Conservation (phyloP, 2,797 vertebrate genomes). For the Spondyliosoma cantharus region DNA sequence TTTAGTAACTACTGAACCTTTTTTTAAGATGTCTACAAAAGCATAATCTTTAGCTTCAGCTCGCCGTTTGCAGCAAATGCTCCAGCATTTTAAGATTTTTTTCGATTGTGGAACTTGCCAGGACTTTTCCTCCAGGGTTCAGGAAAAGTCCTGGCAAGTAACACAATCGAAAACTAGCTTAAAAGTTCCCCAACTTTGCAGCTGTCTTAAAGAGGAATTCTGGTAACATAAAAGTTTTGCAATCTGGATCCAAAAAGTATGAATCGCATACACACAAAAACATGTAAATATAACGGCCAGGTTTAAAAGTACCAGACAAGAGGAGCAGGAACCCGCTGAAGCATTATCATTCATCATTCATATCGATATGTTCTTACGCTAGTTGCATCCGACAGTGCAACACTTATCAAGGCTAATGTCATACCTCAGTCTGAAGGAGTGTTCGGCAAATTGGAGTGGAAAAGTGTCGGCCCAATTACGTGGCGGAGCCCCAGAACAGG, state of each 20-base stretch:
- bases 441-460: slow-evolving; percentile 61
- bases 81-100: neutral
- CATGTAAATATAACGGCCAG: too few relatives aligned
- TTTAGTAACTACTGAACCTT: neutral
- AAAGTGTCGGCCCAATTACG: slow-evolving; percentile 65
- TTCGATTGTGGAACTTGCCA: neutral
- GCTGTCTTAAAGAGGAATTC: neutral
- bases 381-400: slow-evolving; percentile 23
- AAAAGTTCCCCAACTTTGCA: neutral
- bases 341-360: slow-evolving; percentile 19
- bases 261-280: too few relatives aligned
- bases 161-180: too few relatives aligned
- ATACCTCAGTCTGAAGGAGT: slow-evolving; percentile 52
- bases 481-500: slow-evolving; percentile 54
- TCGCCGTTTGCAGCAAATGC: neutral
- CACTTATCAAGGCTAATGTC: slow-evolving; percentile 51
- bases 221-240: too few relatives aligned
- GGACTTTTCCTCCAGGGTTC: neutral
- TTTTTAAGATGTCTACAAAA: neutral
- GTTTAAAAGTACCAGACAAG: neutral
- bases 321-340: neutral
- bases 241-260: too few relatives aligned
- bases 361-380: slow-evolving; percentile 4
- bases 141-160: too few relatives aligned
- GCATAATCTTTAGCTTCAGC: neutral